These are phyloP conservation scores for Notarius quadriscutis DNA, from an alignment of 2,113 vertebrate genomes.

Conservation along the genomic window DNA sequence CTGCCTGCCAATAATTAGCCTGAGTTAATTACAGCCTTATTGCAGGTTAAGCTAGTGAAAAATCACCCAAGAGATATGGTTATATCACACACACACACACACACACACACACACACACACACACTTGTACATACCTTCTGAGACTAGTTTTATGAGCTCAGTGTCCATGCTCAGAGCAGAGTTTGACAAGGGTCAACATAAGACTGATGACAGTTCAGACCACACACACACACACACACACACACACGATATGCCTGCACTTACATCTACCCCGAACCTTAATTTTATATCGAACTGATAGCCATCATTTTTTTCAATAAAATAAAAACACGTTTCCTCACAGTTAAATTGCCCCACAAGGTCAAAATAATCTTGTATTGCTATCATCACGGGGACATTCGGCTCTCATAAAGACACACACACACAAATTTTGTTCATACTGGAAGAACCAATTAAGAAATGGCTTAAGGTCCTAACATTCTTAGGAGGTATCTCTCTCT, in stretches of 20 bases:
- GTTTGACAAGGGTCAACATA: slow-evolving; percentile 36
- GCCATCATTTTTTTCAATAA: background rate
- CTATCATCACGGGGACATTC: background rate
- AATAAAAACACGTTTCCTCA: background rate
- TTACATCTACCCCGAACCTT: background rate
- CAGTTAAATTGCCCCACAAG: background rate
- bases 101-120: slow-evolving; percentile 56
- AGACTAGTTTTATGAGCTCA: slow-evolving; percentile 66
- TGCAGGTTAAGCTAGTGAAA: slow-evolving; percentile 71
- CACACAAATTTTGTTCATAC: background rate
- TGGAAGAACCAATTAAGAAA: slow-evolving; percentile 26
- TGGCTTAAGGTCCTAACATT: slow-evolving; percentile 28
- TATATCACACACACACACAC: slow-evolving; percentile 60
- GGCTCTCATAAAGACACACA: background rate
- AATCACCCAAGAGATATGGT: slow-evolving; percentile 71
- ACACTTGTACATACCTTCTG: slow-evolving; percentile 59
- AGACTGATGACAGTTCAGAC: slow-evolving; percentile 43
- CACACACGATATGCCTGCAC: background rate
- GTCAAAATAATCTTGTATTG: background rate
- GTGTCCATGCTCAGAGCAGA: slow-evolving; percentile 37
- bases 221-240: slow-evolving; percentile 16
- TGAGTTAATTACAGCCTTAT: slow-evolving; percentile 84
- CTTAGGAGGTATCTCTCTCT: background rate
- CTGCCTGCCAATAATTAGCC: slow-evolving; percentile 81
- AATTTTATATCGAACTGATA: background rate